phyloP scores from a whole-genome alignment of 2,113 vertebrate species.

The Phyllopteryx taeniolatus region DNA sequence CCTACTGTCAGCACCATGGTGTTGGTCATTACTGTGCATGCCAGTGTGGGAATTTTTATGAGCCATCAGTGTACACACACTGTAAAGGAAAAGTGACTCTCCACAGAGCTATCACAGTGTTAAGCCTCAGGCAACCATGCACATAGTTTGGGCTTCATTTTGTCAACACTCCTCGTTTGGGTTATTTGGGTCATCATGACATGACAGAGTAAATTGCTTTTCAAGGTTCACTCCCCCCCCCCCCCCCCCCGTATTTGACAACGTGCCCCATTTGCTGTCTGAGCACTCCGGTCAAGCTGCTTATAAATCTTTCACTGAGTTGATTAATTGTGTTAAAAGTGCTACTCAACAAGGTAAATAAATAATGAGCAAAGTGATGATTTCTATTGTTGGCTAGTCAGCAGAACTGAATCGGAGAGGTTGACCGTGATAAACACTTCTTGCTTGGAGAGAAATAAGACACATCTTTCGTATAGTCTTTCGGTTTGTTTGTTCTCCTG shows the following conservation, averaged over 20 bases:
- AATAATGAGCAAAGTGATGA: constrained; percentile 68
- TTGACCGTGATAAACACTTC: constrained; percentile 40
- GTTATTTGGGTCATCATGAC: constrained; percentile 63
- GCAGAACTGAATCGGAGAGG: constrained; percentile 47
- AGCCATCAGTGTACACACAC: background rate
- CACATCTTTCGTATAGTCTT: background rate
- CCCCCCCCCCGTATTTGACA: constrained; percentile 58
- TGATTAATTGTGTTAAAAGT: constrained; percentile 73
- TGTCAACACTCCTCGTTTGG: constrained; percentile 41
- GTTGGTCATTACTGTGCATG: constrained; percentile 24
- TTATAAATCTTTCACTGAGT: constrained; percentile 70
- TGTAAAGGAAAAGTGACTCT: constrained; percentile 14
- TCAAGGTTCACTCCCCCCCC: constrained; percentile 54
- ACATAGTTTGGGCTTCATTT: constrained; percentile 49
- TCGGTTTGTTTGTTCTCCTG: background rate
- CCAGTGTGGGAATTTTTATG: constrained; percentile 18
- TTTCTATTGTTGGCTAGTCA: constrained; percentile 66
- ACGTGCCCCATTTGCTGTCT: constrained; percentile 64
- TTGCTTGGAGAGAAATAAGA: constrained; percentile 13
- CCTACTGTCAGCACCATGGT: constrained; percentile 46
- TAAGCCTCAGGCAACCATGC: constrained; percentile 17
- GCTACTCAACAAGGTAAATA: constrained; percentile 67
- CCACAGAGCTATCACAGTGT: constrained; percentile 36
- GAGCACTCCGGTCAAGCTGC: constrained; percentile 57
- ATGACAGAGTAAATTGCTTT: constrained; percentile 67